A percentile compares a stretch with the other conserved stretches of the same genome.
phyloP scores from a whole-genome alignment of 2,113 vertebrate genomes.

The Bettongia penicillata region DNA sequence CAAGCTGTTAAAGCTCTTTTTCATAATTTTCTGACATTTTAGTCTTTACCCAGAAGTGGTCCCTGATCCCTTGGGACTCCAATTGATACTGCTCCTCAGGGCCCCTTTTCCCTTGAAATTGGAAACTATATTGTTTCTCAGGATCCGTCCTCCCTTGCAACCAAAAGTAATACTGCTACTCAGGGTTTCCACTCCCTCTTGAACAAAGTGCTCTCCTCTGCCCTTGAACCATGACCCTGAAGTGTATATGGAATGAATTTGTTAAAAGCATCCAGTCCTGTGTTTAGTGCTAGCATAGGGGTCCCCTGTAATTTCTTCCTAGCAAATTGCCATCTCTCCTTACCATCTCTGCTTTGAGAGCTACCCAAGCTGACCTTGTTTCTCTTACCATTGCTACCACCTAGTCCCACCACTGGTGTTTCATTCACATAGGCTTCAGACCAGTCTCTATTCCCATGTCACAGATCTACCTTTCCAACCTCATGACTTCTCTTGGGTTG shows the following conservation, averaged over 20 bases:
- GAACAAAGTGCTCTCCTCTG: background rate
- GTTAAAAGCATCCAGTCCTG: background rate
- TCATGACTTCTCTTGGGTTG: background rate
- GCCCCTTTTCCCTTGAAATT: background rate
- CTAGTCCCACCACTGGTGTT: background rate
- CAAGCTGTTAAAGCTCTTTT: background rate
- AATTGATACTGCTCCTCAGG: background rate
- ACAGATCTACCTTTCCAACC: background rate
- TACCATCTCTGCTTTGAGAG: background rate
- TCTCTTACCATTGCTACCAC: background rate
- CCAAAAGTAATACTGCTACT: background rate
- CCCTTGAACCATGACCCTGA: background rate
- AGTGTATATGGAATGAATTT: background rate
- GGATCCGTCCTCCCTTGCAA: background rate
- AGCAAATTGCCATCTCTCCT: background rate
- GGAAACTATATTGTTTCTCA: background rate
- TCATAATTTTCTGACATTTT: background rate
- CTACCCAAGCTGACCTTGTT: background rate
- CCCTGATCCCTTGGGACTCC: background rate
- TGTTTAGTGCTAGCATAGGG: background rate
- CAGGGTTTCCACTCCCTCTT: background rate
- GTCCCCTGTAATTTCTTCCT: background rate
- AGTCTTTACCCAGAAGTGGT: background rate
- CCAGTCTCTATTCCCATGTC: background rate
- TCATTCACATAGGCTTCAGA: background rate